Percentiles rank a stretch among this genome's conserved stretches.
Evolutionary conservation across 2,113 vertebrate genomes (phyloP).

Genomic region (Elephantulus edwardii): DNA sequence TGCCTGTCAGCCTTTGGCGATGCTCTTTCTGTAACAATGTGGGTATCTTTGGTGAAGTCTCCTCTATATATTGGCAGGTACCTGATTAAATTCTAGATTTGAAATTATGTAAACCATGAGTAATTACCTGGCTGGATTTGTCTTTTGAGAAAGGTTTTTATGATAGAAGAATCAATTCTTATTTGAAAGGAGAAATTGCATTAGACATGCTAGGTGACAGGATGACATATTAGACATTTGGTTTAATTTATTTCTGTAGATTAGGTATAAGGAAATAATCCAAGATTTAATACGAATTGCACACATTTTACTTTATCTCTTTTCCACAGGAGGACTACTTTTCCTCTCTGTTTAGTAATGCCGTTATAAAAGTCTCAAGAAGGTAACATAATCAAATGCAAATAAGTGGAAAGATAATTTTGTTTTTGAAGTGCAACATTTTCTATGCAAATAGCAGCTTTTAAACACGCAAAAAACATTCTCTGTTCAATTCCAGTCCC

Average conservation of each 20-base stretch:
- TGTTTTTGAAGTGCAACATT: slow-evolving; percentile 48
- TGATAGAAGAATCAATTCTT: not conserved
- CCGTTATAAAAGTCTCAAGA: slow-evolving; percentile 48
- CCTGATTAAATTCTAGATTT: not conserved
- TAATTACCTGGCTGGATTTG: not conserved
- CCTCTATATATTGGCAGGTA: not conserved
- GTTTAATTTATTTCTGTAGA: slow-evolving; percentile 21
- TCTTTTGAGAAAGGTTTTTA: not conserved
- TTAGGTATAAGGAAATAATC: slow-evolving; percentile 36
- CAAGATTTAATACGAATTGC: slow-evolving; percentile 35
- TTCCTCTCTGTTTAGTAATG: not conserved
- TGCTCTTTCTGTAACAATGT: not conserved
- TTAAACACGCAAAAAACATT: slow-evolving; percentile 35
- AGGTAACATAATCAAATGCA: slow-evolving; percentile 51
- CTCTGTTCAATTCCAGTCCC: not conserved
- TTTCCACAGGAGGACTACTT: slow-evolving; percentile 33
- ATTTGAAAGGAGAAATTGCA: not conserved
- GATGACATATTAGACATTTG: not conserved
- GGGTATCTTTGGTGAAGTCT: not conserved
- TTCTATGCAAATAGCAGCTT: slow-evolving; percentile 39
- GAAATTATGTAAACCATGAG: not conserved
- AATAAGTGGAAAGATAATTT: slow-evolving; percentile 48
- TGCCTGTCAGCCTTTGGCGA: not conserved
- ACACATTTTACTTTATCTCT: slow-evolving; percentile 37
- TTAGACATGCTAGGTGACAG: not conserved